Base-by-base conservation (phyloP, 2,888 invertebrate species). In the Limnephilus marmoratus region DNA sequence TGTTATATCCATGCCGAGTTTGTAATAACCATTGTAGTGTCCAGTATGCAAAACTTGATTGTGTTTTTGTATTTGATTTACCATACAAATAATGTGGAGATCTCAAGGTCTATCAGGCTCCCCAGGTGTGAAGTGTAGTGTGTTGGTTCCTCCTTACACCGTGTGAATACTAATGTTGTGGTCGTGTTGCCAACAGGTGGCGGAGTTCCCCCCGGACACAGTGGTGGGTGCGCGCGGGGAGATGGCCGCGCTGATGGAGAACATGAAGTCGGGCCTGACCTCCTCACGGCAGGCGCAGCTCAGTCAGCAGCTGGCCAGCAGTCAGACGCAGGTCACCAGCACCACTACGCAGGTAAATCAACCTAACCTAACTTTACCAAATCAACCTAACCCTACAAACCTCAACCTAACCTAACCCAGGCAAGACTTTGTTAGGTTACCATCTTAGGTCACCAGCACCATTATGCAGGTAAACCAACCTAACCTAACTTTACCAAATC, bases 211-310 rank as follows among this genome's bases (percentile, higher is more conserved):
- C 93, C 96, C 96, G 95, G 97, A 97, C 95, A 81, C 68, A 86
- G 90, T 45, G 90, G 91, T 85, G 90, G 92, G 85, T 29, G 82
- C 18, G 80, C 80, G 90, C 80, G 91, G 91, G 24, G 97, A 97
- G 94, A 96, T 97, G 96, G 96, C 97, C 94, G 96, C 97, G 94
- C 97, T 97, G 94, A 97, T 97, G 96, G 97, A 97, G 95, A 97
- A 97, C 95, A 96, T 97, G 94, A 97, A 97, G 95, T 96, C 94
- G 53, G 85, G 91, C 29, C 92, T 91, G 68, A 49, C 45, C 81
- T 82, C 90, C 53, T 45, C 80, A 15, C 86, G 92, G 12, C 96
- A 96, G 94, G 94, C 95, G 85, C 93, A 93, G 90, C 94, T 90
- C 80, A 93, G 92, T 80, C 93, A 93, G 90, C 92, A 93, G 86